Evolutionary conservation across 1,140 invertebrate genomes (phyloP).

Genomic region (Psix sp.): DNA sequence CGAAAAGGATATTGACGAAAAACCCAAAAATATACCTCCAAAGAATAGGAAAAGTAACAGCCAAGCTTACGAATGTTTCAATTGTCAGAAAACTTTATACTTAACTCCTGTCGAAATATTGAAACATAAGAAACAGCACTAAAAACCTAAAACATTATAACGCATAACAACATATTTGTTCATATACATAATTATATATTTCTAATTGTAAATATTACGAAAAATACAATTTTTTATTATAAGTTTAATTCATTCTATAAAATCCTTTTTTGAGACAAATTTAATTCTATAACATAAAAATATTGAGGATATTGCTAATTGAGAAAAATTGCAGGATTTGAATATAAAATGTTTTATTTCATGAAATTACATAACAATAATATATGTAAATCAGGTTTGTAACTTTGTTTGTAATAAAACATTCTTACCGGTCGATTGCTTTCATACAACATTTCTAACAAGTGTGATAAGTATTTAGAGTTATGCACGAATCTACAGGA

Average conservation of each 20-base stretch:
- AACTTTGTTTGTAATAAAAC: slow-evolving; percentile 71
- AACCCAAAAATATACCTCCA: slow-evolving; percentile 35
- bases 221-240: no score
- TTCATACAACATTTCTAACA: slow-evolving; percentile 72
- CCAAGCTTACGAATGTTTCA: slow-evolving; percentile 83
- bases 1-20: slow-evolving; percentile 65
- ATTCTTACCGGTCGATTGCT: slow-evolving; percentile 68
- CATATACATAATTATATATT: no score
- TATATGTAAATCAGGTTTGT: slow-evolving; percentile 73
- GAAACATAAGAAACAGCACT: slow-evolving; percentile 81
- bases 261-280: neutral
- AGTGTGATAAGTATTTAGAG: slow-evolving; percentile 66
- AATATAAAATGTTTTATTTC: slow-evolving; percentile 72
- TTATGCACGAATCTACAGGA: slow-evolving; percentile 52
- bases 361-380: slow-evolving; percentile 71
- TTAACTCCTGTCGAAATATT: slow-evolving; percentile 87
- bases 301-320: no score
- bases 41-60: slow-evolving; percentile 80
- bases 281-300: neutral
- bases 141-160: neutral
- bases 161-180: no score
- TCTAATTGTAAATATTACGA: no score
- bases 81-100: slow-evolving; percentile 83
- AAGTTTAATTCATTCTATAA: no score
- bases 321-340: no score